Conservation (phyloP, 2,113 vertebrate genomes). For the Sylvilagus bachmani region DNA sequence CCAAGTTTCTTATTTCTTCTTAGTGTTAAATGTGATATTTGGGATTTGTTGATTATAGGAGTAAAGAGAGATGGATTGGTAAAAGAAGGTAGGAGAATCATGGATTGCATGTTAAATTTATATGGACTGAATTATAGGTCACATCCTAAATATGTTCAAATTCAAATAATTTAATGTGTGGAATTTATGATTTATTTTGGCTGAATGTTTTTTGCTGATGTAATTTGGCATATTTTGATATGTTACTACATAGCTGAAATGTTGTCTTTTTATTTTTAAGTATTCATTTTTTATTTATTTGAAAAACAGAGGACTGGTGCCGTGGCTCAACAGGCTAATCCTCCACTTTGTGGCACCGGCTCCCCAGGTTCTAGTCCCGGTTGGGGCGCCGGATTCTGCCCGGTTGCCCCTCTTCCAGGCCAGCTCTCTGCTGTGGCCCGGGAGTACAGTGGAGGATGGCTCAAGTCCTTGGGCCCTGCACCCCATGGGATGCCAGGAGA, state of each 20-base stretch:
- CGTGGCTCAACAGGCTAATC: too few relatives aligned
- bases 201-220: conserved; percentile 12
- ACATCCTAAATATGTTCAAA: conserved; percentile 4
- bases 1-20: conserved; percentile 9
- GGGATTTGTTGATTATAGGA: neutral
- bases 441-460: too few relatives aligned
- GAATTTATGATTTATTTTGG: neutral
- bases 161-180: neutral
- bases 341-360: too few relatives aligned
- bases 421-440: too few relatives aligned
- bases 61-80: conserved; percentile 16
- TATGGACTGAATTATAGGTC: neutral
- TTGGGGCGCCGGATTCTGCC: too few relatives aligned
- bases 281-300: too few relatives aligned
- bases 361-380: too few relatives aligned
- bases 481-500: too few relatives aligned
- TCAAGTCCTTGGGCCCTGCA: too few relatives aligned
- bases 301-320: too few relatives aligned
- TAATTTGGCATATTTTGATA: conserved; percentile 17
- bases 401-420: too few relatives aligned
- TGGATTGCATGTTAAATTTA: neutral
- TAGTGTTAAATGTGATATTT: conserved; percentile 30
- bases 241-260: neutral
- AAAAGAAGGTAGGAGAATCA: neutral
- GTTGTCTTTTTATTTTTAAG: neutral